Conservation (phyloP, 2,797 vertebrate species). For the Phylloscopus collybita region DNA sequence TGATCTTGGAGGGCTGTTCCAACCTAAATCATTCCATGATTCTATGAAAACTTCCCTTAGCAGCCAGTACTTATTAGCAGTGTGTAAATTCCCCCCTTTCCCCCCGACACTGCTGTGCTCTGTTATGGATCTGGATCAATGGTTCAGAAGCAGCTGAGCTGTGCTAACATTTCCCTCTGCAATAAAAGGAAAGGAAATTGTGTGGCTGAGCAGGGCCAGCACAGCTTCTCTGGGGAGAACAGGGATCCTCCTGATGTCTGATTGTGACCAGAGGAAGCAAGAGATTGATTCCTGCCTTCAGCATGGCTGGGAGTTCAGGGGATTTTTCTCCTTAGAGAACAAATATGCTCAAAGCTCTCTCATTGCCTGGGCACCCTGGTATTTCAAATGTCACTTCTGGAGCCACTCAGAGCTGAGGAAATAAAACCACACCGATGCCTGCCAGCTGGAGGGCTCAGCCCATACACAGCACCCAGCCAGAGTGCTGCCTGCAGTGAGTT, state of each 20-base stretch:
- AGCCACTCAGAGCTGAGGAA: background rate
- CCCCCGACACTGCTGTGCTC: background rate
- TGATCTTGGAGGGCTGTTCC: background rate
- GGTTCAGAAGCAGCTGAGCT: background rate
- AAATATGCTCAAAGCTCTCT: background rate
- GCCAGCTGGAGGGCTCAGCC: background rate
- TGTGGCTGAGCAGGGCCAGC: background rate
- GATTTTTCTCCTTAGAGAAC: background rate
- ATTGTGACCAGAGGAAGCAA: background rate
- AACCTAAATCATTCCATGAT: background rate
- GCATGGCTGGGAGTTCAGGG: background rate
- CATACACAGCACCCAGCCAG: background rate
- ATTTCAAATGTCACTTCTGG: background rate
- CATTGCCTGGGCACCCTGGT: background rate
- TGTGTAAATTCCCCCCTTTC: background rate
- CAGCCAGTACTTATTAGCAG: background rate
- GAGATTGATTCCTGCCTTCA: background rate
- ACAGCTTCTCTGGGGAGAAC: background rate
- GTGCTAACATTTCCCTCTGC: background rate
- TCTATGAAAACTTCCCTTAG: background rate
- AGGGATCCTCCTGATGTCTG: background rate
- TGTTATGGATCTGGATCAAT: background rate
- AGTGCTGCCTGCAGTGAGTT: background rate
- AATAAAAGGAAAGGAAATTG: background rate
- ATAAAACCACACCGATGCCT: background rate